phyloP scores from a whole-genome alignment of 2,113 vertebrate species.

The Macrotis lagotis region DNA sequence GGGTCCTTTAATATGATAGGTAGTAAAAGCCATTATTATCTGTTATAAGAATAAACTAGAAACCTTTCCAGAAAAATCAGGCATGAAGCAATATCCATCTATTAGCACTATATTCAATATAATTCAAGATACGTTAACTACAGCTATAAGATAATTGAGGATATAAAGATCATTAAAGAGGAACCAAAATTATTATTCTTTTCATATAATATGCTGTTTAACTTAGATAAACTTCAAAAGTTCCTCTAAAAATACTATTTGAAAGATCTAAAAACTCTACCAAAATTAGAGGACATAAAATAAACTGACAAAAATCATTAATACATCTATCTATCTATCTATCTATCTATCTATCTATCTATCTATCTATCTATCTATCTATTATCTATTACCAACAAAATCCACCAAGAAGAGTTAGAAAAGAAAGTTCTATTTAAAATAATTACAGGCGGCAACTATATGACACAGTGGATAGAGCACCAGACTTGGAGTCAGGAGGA shows the following conservation, averaged over 20 bases:
- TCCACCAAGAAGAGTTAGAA: background rate
- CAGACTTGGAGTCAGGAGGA: too few relatives aligned
- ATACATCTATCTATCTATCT: background rate
- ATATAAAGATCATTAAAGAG: background rate
- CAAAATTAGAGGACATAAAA: background rate
- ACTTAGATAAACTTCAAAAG: background rate
- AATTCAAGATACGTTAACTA: background rate
- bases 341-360: too few relatives aligned
- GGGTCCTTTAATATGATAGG: background rate
- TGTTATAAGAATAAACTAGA: background rate
- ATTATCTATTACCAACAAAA: too few relatives aligned
- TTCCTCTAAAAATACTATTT: background rate
- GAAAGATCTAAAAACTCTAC: background rate
- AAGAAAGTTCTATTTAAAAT: background rate
- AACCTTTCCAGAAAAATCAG: background rate
- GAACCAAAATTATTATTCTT: background rate
- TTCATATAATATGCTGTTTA: background rate
- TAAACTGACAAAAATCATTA: background rate
- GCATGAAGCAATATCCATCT: background rate
- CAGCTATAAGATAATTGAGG: background rate
- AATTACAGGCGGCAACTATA: too few relatives aligned
- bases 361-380: too few relatives aligned
- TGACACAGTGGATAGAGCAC: too few relatives aligned
- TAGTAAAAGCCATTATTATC: background rate
- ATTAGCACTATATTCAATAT: background rate